Evolutionary conservation across 2,888 invertebrate species (phyloP), one percentile per base, ranked within the genome.

Genomic region (Eugnorisma glareosa): DNA sequence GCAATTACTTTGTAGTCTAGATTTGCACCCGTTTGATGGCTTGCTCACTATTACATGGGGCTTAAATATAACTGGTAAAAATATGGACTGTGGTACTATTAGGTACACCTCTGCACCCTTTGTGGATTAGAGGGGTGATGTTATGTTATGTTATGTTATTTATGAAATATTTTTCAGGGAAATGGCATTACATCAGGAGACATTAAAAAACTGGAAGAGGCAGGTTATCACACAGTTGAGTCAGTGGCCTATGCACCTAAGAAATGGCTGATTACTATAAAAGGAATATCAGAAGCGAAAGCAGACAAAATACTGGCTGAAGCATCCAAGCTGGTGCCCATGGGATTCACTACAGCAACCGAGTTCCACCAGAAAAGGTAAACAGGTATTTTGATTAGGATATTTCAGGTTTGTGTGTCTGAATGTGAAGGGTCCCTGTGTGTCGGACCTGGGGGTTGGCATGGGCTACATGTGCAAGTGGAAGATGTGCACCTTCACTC

Each of bases 311-410:
- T 99, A 85, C 91, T 99, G 78, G 97, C 97, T 6, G 99, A 99
- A 95, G 99, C 99, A 4, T 97, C 98, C 0, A 99, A 99, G 94
- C 94, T 99, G 59, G 99, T 99, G 0, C 99, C 99, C 0, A 99
- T 99, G 98, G 99, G 99, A 0, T 99, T 99, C 92, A 99, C 99
- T 10, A 99, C 99, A 43, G 99, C 99, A 0, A 99, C 99, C 7
- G 99, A 99, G 89, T 98, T 99, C 93, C 99, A 99, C 94, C 98
- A 98, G 92, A 99, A 99, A 94, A 97, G 99, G 97, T 96, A 73
- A 70, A 10, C 43, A 37, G 2, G 11, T 18, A 54, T 11, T 63
- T 76, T n/a, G 13, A n/a, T 63, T 37, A 63, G 13, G n/a, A 15
- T 63, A 37, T 63, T n/a, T n/a, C n/a, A n/a, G n/a, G n/a, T n/a